Percentiles rank a stretch among this genome's conserved stretches.
Evolutionary conservation across 1,140 invertebrate genomes (phyloP).

Genomic region (Heliconius melpomene): DNA sequence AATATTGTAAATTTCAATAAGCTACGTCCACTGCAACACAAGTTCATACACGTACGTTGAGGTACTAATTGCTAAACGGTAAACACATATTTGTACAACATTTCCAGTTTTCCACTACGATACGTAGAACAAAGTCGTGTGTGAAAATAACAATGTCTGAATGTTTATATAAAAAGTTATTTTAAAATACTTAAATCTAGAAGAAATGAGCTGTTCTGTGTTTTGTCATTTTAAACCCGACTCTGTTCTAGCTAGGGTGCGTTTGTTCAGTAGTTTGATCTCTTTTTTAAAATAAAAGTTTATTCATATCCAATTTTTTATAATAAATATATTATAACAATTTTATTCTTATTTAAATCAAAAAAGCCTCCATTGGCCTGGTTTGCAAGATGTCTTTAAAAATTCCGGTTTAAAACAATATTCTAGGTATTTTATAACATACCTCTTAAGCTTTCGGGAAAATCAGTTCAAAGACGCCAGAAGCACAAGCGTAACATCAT

Average conservation of each 20-base stretch:
- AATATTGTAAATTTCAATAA: conserved; percentile 48
- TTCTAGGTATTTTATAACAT: neutral
- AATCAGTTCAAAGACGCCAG: conserved; percentile 46
- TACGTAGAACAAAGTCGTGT: conserved; percentile 6
- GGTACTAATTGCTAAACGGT: conserved; percentile 43
- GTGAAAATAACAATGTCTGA: neutral
- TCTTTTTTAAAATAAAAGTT: neutral
- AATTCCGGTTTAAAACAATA: neutral
- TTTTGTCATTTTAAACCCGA: neutral
- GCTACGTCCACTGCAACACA: conserved; percentile 49
- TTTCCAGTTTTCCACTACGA: neutral
- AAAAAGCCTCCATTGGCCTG: neutral
- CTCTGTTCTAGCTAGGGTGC: conserved; percentile 1
- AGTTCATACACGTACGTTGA: conserved; percentile 45
- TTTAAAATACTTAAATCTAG: neutral
- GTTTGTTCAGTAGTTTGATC: conserved; percentile 5
- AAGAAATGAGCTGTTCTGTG: neutral
- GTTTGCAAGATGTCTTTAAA: neutral
- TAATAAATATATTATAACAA: neutral
- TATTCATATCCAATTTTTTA: neutral
- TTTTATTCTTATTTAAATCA: neutral
- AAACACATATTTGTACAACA: conserved; percentile 35
- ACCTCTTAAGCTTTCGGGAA: neutral
- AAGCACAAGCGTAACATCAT: conserved; percentile 41
- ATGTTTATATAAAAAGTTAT: conserved; percentile 3